Evolutionary conservation across 2,888 invertebrate species (phyloP), one percentile per base, ranked within the genome.

Genomic region (Oxycera nigricornis): DNA sequence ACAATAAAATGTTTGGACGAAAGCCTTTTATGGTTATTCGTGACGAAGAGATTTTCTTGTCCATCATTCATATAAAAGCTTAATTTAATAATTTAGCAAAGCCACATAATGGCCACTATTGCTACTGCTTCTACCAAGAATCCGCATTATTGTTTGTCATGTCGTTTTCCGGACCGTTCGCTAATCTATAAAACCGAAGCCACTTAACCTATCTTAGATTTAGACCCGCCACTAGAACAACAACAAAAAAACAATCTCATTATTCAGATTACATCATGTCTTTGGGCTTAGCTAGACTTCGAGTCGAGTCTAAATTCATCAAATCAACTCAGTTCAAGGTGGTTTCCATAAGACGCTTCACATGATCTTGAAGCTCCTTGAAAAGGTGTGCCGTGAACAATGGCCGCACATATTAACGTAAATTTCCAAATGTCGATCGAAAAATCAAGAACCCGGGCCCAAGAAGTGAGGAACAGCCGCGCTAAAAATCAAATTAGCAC

Each of bases 401-500:
- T 14, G 30, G n/a, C 6, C 20, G 35, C 30, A n/a, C n/a, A 35
- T 62, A 1, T 62, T 2, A 6, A 4, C 17, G 26, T 39, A 14
- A 46, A 46, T 46, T 46, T 46, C 17, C 46, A 46, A 46, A 46
- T 46, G 11, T 46, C 46, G 17, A 46, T 2, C 4, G 14, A 61
- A 61, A 61, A 65, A 39, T 28, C 30, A 26, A 41, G 26, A 41
- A 20, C 65, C 7, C 6, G 30, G 31, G n/a, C 26, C 9, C n/a
- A 26, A 70, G 30, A 39, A 39, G 31, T 55, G 14, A 70, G 24
- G 55, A 30, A 28, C 31, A 55, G 20, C 31, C 55, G 55, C 35
- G 70, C 22, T 52, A 35, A 70, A 65, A 70, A 70, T 70, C 70
- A 70, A 70, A 70, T 70, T 70, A 70, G 70, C 70, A 70, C 70